Conservation (phyloP, 2,797 vertebrate genomes). For the Pelobates cultripes region DNA sequence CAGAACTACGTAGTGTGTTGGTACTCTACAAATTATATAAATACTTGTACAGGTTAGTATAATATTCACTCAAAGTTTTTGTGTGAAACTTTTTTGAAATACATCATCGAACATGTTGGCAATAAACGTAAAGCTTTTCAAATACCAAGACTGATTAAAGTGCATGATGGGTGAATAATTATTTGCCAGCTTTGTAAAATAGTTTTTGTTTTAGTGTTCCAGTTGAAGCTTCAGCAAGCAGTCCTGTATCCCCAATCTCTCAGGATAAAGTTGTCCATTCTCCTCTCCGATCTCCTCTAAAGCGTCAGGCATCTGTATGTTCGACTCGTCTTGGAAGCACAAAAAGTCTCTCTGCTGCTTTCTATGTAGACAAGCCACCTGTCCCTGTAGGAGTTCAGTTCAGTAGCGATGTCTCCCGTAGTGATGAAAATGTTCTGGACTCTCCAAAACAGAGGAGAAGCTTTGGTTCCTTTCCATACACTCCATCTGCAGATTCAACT, state of each 20-base stretch:
- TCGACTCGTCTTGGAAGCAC: slow-evolving; percentile 92
- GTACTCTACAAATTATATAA: too few relatives aligned
- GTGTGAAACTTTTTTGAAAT: too few relatives aligned
- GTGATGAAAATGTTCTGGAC: slow-evolving; percentile 93
- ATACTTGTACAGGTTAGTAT: too few relatives aligned
- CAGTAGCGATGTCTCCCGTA: slow-evolving; percentile 92
- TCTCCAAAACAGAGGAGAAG: slow-evolving; percentile 94
- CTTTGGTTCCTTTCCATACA: slow-evolving; percentile 95
- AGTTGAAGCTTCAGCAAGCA: slow-evolving; percentile 78
- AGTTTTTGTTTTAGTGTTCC: slow-evolving; percentile 68
- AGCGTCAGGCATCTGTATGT: slow-evolving; percentile 89
- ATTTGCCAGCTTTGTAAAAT: too few relatives aligned
- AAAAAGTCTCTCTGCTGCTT: slow-evolving; percentile 92
- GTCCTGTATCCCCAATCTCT: slow-evolving; percentile 80
- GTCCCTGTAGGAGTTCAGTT: slow-evolving; percentile 88
- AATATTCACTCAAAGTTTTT: too few relatives aligned
- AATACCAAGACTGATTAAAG: too few relatives aligned
- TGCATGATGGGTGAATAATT: too few relatives aligned
- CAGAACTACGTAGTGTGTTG: too few relatives aligned
- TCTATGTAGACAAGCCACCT: slow-evolving; percentile 88
- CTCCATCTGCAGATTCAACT: slow-evolving; percentile 92
- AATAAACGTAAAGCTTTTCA: too few relatives aligned
- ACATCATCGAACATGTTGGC: too few relatives aligned
- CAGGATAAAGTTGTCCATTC: slow-evolving; percentile 87
- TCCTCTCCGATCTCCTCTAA: slow-evolving; percentile 88